Evolutionary conservation across 2,888 invertebrate species (phyloP).

Genomic region (Orthosia incerta): DNA sequence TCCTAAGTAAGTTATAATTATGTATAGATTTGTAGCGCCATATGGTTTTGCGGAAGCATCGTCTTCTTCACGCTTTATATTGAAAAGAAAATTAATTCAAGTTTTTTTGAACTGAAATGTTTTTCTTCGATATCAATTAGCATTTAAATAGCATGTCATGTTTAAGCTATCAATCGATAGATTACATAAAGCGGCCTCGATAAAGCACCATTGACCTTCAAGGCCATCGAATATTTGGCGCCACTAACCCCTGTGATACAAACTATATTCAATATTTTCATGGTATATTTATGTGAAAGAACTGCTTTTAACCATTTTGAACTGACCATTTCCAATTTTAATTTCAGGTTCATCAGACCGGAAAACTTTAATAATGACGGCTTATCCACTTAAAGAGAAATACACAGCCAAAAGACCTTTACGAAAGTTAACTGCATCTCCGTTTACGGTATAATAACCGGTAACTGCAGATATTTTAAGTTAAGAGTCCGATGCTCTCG

Average conservation of each 20-base stretch:
- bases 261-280: slow-evolving; percentile 26
- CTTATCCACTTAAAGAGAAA: slow-evolving; percentile 31
- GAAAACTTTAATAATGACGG: slow-evolving; percentile 10
- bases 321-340: slow-evolving; percentile 15
- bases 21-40: neutral
- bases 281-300: neutral
- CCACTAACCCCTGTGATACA: neutral
- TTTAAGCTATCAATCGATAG: slow-evolving; percentile 37
- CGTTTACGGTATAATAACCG: slow-evolving; percentile 47
- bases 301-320: neutral
- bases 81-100: slow-evolving; percentile 7
- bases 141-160: slow-evolving; percentile 13
- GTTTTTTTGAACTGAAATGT: neutral
- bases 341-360: slow-evolving; percentile 33
- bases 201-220: slow-evolving; percentile 58
- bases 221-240: slow-evolving; percentile 45
- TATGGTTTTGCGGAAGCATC: neutral
- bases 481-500: slow-evolving; percentile 24
- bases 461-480: slow-evolving; percentile 35
- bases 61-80: neutral
- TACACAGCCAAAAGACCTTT: slow-evolving; percentile 23
- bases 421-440: slow-evolving; percentile 35
- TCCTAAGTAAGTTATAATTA: no score
- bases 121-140: slow-evolving; percentile 27
- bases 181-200: slow-evolving; percentile 33